Base-by-base conservation (phyloP, 1,140 invertebrate species). In the Brachionus rubens region DNA sequence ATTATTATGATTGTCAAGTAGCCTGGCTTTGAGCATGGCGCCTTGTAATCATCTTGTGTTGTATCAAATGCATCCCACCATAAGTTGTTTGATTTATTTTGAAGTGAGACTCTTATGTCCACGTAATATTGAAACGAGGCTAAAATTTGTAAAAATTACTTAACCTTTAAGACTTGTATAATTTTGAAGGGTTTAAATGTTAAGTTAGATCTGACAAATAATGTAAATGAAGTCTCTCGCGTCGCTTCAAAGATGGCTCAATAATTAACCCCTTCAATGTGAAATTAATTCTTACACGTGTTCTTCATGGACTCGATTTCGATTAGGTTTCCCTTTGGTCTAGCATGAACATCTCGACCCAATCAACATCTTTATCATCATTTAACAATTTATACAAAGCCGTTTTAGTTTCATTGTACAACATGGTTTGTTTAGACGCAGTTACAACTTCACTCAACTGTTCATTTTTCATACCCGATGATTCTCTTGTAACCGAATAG, bases 1-100 rank as follows among this genome's bases (percentile, higher is more conserved):
- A 98, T 95, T 0, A 92, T 90, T 79, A 93, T 91, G 82, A 97
- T 88, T 77, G 90, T 88, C 14, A 80, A 12, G 79, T 52, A 56
- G 12, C 33, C 54, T 24, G 24, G 16, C 4, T 46, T 33, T 3
- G 40, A 76, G 26, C 75, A 76, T 26, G 75, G 48, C 16, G 72
- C 9, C 26, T 48, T 48, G 76, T 76, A 47, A n/a, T 46, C 62
- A 48, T 76, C 41, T n/a, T 48, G 26, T 26, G 14, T 10, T 0
- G 30, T 46, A 30, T 47, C 43, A 9, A 56, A 40, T 47, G 24
- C 36, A 54, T 46, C 46, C 92, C 93, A 97, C 91, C 92, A 96
- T n/a, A 46, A 56, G 10, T 76, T 76, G 21, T 48, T 56, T 41
- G 48, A 76, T 30, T 76, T n/a, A 26, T 72, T 72, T 9, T 46